Conservation (phyloP, 2,797 vertebrate genomes). For the Rhyacichthys aspro region DNA sequence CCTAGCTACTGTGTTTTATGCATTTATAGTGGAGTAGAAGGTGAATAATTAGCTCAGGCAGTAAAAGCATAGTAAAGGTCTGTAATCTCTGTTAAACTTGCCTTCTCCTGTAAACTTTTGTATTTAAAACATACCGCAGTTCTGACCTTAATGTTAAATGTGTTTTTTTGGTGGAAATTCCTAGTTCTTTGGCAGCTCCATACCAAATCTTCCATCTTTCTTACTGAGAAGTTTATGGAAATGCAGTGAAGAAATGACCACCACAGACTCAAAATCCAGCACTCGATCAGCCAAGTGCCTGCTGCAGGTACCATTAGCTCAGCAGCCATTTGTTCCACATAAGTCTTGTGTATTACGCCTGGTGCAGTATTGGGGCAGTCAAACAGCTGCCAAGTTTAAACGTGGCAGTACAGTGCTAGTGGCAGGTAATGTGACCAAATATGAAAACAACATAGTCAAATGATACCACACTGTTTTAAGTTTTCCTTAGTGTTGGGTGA, state of each 20-base stretch:
- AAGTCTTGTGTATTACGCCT: neutral
- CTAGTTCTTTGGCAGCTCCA: constrained; percentile 25
- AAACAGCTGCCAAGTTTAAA: neutral
- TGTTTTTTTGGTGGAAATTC: constrained; percentile 38
- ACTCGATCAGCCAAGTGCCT: constrained; percentile 16
- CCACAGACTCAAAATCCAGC: constrained; percentile 13
- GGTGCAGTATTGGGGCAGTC: constrained; percentile 8
- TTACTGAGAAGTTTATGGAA: constrained; percentile 35
- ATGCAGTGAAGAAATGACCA: constrained; percentile 39
- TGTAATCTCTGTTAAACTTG: no score
- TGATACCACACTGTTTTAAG: no score
- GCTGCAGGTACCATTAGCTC: neutral
- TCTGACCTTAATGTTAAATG: constrained; percentile 47
- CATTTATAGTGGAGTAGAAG: neutral
- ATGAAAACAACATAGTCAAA: neutral
- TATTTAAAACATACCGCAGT: neutral
- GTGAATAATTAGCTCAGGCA: no score
- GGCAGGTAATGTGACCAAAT: constrained; percentile 1
- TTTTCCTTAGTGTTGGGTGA: neutral
- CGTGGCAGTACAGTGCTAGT: constrained; percentile 1
- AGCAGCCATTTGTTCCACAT: constrained; percentile 16
- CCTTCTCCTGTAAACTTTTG: no score
- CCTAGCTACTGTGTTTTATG: no score
- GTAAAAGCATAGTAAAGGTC: no score
- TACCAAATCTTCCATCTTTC: constrained; percentile 31